Evolutionary conservation across 2,888 invertebrate genomes (phyloP).

Genomic region (Drosophila atripex): DNA sequence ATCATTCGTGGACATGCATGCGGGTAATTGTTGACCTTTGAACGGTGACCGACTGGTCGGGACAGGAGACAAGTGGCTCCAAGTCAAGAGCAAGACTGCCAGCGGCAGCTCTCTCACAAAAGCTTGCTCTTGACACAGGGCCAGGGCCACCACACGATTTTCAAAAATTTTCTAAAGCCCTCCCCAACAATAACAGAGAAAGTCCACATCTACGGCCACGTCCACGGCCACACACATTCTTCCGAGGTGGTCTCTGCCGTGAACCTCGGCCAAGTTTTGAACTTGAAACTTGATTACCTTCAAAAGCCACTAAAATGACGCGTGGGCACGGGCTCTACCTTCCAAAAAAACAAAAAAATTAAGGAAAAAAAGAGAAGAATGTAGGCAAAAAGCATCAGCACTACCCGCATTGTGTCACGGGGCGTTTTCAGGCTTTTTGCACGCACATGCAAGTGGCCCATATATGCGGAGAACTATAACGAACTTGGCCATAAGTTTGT

Average conservation of each 20-base stretch:
- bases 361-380: too few relatives aligned
- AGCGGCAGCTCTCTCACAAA: constrained; percentile 51
- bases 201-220: constrained; percentile 4
- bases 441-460: constrained; percentile 62
- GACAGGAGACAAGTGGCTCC: constrained; percentile 44
- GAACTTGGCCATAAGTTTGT: constrained; percentile 35
- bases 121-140: constrained; percentile 65
- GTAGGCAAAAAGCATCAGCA: constrained; percentile 31
- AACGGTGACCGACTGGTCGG: constrained; percentile 9
- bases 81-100: constrained; percentile 58
- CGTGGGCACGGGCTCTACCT: constrained; percentile 15
- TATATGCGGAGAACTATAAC: constrained; percentile 50
- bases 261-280: constrained; percentile 73
- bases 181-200: constrained; percentile 55
- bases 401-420: constrained; percentile 70
- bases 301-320: constrained; percentile 67
- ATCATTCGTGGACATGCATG: constrained; percentile 5
- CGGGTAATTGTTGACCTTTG: constrained; percentile 33
- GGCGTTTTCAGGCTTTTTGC: constrained; percentile 61
- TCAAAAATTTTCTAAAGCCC: constrained; percentile 63
- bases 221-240: constrained; percentile 19
- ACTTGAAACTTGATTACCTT: constrained; percentile 79
- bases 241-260: constrained; percentile 52
- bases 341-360: constrained; percentile 37
- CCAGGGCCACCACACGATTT: constrained; percentile 53